A percentile compares a stretch with the other conserved stretches of the same genome.
phyloP scores from a whole-genome alignment of 2,888 invertebrate genomes.

The Halictus ligatus region DNA sequence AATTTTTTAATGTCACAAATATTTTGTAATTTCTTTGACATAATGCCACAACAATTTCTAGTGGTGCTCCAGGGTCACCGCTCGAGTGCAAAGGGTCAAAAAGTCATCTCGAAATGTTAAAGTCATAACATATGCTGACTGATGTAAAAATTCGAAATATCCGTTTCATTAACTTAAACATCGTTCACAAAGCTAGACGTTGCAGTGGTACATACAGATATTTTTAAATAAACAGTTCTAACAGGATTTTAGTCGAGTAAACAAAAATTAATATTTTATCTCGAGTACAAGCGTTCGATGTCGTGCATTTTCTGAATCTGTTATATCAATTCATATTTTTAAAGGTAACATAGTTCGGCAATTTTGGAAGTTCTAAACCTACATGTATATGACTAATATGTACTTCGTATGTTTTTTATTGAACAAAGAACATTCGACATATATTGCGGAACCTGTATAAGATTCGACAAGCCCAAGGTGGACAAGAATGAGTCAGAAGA shows the following conservation, averaged over 20 bases:
- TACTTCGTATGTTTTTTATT: not conserved
- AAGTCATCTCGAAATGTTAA: not conserved
- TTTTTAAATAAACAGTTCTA: not conserved
- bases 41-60: too few relatives aligned
- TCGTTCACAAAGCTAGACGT: not conserved
- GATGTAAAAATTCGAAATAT: not conserved
- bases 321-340: not conserved
- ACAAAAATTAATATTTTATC: not conserved
- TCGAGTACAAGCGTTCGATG: not conserved
- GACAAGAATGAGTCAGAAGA: constrained; percentile 66
- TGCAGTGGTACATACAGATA: not conserved
- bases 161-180: too few relatives aligned
- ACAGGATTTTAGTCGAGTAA: not conserved
- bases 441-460: constrained; percentile 29
- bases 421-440: constrained; percentile 20
- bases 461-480: constrained; percentile 68
- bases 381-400: not conserved
- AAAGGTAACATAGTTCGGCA: not conserved
- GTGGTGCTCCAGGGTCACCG: too few relatives aligned
- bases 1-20: too few relatives aligned
- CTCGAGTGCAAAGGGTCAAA: too few relatives aligned
- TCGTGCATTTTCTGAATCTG: not conserved
- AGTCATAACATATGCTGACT: not conserved
- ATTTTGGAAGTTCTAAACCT: not conserved
- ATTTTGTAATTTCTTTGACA: too few relatives aligned